Evolutionary conservation across 2,888 invertebrate genomes (phyloP).

Genomic region (Dioctria rufipes): DNA sequence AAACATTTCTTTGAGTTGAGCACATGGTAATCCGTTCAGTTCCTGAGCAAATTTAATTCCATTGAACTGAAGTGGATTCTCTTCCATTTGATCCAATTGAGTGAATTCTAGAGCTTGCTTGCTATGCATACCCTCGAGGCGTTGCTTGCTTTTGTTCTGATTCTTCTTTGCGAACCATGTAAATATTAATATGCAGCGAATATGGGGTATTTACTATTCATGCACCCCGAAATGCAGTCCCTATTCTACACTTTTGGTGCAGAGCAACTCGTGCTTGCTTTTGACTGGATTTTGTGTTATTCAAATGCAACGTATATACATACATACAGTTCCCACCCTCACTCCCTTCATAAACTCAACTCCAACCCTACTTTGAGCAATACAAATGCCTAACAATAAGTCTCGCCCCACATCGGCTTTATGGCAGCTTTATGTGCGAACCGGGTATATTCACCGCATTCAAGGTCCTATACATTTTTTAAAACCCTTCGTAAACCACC

Average conservation of each 20-base stretch:
- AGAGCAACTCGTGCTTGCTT: neutral
- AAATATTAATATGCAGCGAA: conserved; percentile 18
- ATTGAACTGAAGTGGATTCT: conserved; percentile 51
- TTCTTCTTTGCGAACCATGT: conserved; percentile 31
- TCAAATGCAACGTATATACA: neutral
- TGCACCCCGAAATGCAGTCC: conserved; percentile 13
- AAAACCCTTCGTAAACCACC: conserved; percentile 15
- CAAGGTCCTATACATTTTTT: conserved; percentile 11
- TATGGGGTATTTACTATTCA: neutral
- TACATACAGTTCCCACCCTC: neutral
- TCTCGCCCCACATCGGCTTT: conserved; percentile 11
- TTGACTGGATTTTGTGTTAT: neutral
- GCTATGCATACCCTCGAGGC: conserved; percentile 3
- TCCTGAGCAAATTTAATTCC: conserved; percentile 53
- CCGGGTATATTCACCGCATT: conserved; percentile 2
- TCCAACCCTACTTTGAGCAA: neutral
- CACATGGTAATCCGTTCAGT: conserved; percentile 43
- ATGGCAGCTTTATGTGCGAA: conserved; percentile 13
- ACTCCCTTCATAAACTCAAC: neutral
- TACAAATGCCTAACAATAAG: conserved; percentile 3
- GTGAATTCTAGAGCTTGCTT: conserved; percentile 8
- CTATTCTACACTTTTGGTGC: neutral
- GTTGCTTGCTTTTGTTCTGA: conserved; percentile 33
- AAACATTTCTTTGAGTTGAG: neutral
- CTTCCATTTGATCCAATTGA: conserved; percentile 54